Conservation (phyloP, 2,113 vertebrate species). For the Ahaetulla prasina region DNA sequence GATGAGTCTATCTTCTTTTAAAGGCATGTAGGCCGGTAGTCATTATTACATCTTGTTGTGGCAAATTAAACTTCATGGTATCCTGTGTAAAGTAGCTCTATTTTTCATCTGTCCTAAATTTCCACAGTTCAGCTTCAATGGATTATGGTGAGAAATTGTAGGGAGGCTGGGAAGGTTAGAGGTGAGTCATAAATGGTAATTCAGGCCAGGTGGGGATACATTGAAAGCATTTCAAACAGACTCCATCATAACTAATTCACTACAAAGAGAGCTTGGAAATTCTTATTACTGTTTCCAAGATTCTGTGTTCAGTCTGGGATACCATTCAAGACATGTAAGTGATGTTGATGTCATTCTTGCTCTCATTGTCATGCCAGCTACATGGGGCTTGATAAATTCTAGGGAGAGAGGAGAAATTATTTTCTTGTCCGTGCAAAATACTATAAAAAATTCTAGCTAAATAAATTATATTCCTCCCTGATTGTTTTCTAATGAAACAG, state of each 20-base stretch:
- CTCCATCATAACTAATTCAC: not conserved
- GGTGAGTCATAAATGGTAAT: not conserved
- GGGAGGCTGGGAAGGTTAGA: not conserved
- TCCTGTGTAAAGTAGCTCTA: not conserved
- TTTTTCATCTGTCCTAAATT: not conserved
- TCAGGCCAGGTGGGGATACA: not conserved
- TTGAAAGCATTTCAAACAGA: not conserved
- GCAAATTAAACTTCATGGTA: not conserved
- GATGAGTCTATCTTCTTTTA: not conserved
- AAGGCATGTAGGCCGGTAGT: not conserved
- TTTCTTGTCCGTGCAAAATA: not conserved
- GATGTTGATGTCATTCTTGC: not conserved
- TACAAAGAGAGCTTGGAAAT: not conserved
- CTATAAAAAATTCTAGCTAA: not conserved
- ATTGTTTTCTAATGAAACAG: not conserved
- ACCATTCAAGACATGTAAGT: not conserved
- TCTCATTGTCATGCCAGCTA: not conserved
- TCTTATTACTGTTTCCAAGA: not conserved
- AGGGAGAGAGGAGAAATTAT: not conserved
- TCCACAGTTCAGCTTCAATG: not conserved
- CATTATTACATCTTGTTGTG: not conserved
- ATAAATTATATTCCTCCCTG: not conserved
- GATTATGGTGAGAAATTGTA: not conserved
- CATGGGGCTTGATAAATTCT: not conserved
- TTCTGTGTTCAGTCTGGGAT: not conserved